A percentile compares a stretch with the other conserved stretches of the same genome.
phyloP scores from a whole-genome alignment of 2,113 vertebrate species.

The Boleophthalmus pectinirostris region DNA sequence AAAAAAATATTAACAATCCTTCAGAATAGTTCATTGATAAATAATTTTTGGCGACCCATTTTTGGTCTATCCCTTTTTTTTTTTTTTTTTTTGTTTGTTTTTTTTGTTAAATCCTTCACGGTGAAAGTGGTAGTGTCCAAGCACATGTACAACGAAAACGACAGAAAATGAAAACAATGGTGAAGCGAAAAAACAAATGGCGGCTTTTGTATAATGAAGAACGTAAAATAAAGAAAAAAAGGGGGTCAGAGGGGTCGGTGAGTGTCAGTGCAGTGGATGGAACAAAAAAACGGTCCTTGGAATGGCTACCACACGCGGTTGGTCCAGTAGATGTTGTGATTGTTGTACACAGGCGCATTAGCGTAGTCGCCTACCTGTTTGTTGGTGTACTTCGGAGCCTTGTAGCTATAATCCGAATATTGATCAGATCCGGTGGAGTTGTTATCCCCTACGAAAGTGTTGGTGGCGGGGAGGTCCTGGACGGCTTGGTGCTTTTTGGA shows the following conservation, averaged over 20 bases:
- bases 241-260: slow-evolving; percentile 20
- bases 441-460: slow-evolving; percentile 98
- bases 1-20: slow-evolving; percentile 1
- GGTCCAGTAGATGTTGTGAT: slow-evolving; percentile 85
- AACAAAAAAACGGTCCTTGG: slow-evolving; percentile 47
- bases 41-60: slow-evolving; percentile 43
- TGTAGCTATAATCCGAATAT: slow-evolving; percentile 99
- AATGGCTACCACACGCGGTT: slow-evolving; percentile 84
- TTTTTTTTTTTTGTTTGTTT: too few species aligned
- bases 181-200: slow-evolving; percentile 45
- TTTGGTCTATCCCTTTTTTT: slow-evolving; percentile 49
- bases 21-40: slow-evolving; percentile 8
- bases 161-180: slow-evolving; percentile 45
- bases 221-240: slow-evolving; percentile 31
- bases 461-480: slow-evolving; percentile 96
- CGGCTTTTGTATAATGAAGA: slow-evolving; percentile 15
- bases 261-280: slow-evolving; percentile 68
- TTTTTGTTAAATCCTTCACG: slow-evolving; percentile 33
- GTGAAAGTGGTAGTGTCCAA: slow-evolving; percentile 44
- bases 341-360: slow-evolving; percentile 79
- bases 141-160: slow-evolving; percentile 24
- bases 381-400: slow-evolving; percentile 98
- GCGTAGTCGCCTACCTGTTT: slow-evolving; percentile 99
- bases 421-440: slow-evolving; percentile 98
- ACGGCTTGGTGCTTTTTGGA: slow-evolving; percentile 99